A percentile compares a stretch with the other conserved stretches of the same genome.
Conservation (phyloP, 2,113 vertebrate genomes). For the Ranitomeya imitator region DNA sequence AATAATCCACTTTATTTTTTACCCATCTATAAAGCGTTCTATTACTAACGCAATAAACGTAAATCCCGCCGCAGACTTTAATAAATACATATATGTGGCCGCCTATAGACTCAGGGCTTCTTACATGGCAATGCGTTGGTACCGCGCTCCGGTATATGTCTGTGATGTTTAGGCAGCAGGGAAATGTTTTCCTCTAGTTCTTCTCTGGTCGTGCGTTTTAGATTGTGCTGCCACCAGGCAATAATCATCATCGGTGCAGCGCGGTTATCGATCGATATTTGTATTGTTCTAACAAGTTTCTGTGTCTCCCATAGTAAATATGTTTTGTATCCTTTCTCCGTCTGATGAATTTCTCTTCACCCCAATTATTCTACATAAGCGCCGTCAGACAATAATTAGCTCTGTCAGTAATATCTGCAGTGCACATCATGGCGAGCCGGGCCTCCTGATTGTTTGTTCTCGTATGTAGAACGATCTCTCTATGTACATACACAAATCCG, state of each 20-base stretch:
- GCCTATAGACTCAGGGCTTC: neutral
- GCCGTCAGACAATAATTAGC: neutral
- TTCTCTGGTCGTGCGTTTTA: neutral
- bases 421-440: neutral
- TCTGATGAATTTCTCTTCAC: neutral
- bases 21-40: neutral
- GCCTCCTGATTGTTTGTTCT: neutral
- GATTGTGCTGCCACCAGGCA: neutral
- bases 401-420: constrained; percentile 18
- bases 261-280: neutral
- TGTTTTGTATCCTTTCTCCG: neutral
- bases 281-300: neutral
- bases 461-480: too few relatives aligned
- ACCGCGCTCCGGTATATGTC: neutral
- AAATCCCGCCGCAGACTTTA: neutral
- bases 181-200: neutral
- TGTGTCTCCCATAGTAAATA: neutral
- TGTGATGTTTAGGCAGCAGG: neutral
- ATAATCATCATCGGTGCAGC: neutral
- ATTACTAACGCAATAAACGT: neutral
- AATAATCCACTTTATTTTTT: neutral
- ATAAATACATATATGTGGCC: neutral
- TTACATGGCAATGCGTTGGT: neutral
- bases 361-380: neutral
- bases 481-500: neutral